These are phyloP conservation scores for Arvicanthis niloticus DNA, from an alignment of 2,113 vertebrate species.

Conservation along the genomic window DNA sequence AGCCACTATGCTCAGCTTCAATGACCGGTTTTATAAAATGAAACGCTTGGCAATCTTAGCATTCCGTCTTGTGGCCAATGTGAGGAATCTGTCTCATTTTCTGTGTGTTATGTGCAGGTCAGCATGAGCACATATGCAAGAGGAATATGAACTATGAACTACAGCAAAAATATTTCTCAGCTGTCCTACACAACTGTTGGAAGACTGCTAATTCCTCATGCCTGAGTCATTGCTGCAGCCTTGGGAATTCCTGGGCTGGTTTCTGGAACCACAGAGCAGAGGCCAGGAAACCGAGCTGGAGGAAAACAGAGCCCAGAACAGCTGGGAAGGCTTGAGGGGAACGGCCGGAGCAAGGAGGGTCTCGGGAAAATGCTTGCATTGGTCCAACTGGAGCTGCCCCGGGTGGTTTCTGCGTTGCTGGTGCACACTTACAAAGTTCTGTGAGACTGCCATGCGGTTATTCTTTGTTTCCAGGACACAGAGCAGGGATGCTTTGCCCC, in stretches of 20 bases:
- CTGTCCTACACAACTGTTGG: background rate
- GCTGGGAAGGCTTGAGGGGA: background rate
- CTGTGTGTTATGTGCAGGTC: background rate
- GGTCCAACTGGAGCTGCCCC: background rate
- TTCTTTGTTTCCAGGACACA: background rate
- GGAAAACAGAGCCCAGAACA: background rate
- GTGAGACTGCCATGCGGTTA: background rate
- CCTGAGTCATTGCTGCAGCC: background rate
- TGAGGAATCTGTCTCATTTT: background rate
- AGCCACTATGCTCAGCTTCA: background rate
- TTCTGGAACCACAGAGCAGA: background rate
- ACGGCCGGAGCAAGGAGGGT: background rate
- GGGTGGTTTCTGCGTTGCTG: background rate
- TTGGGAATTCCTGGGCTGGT: background rate
- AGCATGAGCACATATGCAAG: background rate
- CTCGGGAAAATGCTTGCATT: background rate
- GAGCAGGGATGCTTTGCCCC: background rate
- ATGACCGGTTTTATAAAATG: background rate
- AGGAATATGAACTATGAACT: background rate
- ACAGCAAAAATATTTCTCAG: slow-evolving; percentile 7
- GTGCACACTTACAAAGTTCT: background rate
- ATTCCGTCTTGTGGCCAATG: background rate
- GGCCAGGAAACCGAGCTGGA: background rate
- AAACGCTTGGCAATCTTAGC: background rate
- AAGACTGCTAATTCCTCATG: slow-evolving; percentile 9